A percentile compares a stretch with the other conserved stretches of the same genome.
These are phyloP conservation scores for Galeopsomyia nigrocyanea DNA, from an alignment of 2,888 invertebrate genomes.

Conservation along the genomic window DNA sequence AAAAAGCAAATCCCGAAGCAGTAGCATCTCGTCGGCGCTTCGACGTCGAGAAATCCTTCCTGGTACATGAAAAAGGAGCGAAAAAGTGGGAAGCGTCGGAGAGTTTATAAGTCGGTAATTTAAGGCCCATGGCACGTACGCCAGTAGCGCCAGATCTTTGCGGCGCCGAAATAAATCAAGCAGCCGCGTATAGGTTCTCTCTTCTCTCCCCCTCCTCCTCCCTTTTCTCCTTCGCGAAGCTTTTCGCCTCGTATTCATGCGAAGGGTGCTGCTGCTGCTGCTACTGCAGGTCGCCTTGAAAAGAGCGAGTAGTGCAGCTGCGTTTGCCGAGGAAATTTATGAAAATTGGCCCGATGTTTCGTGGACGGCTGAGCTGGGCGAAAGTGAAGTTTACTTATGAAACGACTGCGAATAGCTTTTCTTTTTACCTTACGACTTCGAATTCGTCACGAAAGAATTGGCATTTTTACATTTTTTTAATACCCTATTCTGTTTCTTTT, in stretches of 20 bases:
- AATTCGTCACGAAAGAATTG: too few species aligned
- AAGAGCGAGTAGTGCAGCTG: not conserved
- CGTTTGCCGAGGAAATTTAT: constrained; percentile 46
- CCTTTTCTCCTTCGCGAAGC: constrained; percentile 18
- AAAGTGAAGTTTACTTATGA: too few species aligned
- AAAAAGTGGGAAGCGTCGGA: constrained; percentile 48
- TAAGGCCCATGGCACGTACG: constrained; percentile 68
- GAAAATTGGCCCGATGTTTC: constrained; percentile 51
- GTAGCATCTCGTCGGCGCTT: constrained; percentile 11
- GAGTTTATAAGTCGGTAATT: constrained; percentile 70
- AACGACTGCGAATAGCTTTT: not conserved
- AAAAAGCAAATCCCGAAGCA: constrained; percentile 28
- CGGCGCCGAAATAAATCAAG: constrained; percentile 68
- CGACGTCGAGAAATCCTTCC: constrained; percentile 31
- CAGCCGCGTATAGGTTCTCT: constrained; percentile 49
- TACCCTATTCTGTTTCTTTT: not conserved
- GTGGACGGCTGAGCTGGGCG: not conserved
- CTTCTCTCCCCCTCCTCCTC: constrained; percentile 16
- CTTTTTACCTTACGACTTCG: not conserved
- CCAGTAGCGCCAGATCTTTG: constrained; percentile 65
- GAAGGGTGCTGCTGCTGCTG: not conserved
- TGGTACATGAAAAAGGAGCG: constrained; percentile 33
- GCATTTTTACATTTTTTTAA: not conserved
- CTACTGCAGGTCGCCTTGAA: too few species aligned
- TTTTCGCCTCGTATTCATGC: constrained; percentile 9